Percentiles rank a stretch among this genome's conserved stretches.
Conservation (phyloP, 1,140 invertebrate species). For the Drosophila sproati region DNA sequence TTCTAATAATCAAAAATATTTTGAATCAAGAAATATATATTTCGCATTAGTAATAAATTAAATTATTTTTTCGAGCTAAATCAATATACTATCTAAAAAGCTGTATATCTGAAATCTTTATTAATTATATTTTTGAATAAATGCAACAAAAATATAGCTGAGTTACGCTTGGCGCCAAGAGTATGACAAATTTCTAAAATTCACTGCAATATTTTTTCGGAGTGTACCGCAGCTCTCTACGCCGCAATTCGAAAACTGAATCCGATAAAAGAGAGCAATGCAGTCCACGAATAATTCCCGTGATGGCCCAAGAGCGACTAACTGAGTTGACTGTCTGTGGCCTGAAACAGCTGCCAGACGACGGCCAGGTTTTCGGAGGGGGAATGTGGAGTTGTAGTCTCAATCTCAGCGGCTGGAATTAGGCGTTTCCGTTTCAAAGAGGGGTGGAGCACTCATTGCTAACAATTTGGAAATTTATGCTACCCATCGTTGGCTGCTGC, state of each 20-base stretch:
- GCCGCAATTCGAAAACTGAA: slow-evolving; percentile 23
- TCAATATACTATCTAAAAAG: too few species aligned
- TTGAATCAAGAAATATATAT: too few species aligned
- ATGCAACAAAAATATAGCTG: too few species aligned
- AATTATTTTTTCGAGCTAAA: too few species aligned
- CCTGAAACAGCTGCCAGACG: slow-evolving; percentile 73
- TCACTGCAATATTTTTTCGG: too few species aligned
- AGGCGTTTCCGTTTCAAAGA: slow-evolving; percentile 75
- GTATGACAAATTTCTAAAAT: too few species aligned
- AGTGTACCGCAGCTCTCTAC: too few species aligned
- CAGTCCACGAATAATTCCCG: slow-evolving; percentile 32
- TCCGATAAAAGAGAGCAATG: slow-evolving; percentile 66
- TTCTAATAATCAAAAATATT: too few species aligned
- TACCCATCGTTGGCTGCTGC: slow-evolving; percentile 44
- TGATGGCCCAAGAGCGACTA: slow-evolving; percentile 7
- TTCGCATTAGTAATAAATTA: too few species aligned
- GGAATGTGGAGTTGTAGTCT: slow-evolving; percentile 23
- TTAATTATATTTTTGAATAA: too few species aligned
- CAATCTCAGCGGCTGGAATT: slow-evolving; percentile 77
- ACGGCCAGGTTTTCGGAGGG: background rate
- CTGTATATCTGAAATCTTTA: too few species aligned
- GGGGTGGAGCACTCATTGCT: slow-evolving; percentile 29
- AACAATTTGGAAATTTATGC: slow-evolving; percentile 82
- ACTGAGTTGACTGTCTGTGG: slow-evolving; percentile 37
- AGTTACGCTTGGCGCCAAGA: too few species aligned